phyloP scores from a whole-genome alignment of 2,113 vertebrate genomes.

The Hemiscyllium ocellatum region DNA sequence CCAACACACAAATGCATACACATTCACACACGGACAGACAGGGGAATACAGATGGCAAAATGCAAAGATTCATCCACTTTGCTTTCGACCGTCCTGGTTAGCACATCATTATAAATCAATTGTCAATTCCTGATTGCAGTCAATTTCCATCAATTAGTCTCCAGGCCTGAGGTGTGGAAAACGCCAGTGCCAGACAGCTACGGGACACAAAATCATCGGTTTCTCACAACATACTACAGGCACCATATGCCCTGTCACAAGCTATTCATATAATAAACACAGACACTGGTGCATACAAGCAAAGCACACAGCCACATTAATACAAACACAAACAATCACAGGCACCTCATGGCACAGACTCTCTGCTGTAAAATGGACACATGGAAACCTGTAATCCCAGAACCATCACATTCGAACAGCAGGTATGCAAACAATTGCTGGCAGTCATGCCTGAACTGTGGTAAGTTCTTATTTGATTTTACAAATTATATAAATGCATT shows the following conservation, averaged over 20 bases:
- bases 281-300: background rate
- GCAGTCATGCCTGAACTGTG: background rate
- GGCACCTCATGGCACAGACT: background rate
- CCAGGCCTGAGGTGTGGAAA: background rate
- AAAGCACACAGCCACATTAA: background rate
- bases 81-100: background rate
- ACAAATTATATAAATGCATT: background rate
- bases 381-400: background rate
- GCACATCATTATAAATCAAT: background rate
- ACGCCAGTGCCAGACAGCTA: background rate
- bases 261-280: background rate
- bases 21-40: background rate
- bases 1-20: background rate
- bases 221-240: background rate
- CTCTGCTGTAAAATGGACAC: background rate
- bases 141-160: background rate
- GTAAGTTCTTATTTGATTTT: background rate
- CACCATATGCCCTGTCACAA: background rate
- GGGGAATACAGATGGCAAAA: background rate
- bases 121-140: background rate
- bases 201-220: background rate
- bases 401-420: background rate
- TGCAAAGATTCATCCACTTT: background rate
- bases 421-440: background rate
- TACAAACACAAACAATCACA: background rate